Conservation (phyloP, 2,113 vertebrate genomes). For the Nerophis lumbriciformis region DNA sequence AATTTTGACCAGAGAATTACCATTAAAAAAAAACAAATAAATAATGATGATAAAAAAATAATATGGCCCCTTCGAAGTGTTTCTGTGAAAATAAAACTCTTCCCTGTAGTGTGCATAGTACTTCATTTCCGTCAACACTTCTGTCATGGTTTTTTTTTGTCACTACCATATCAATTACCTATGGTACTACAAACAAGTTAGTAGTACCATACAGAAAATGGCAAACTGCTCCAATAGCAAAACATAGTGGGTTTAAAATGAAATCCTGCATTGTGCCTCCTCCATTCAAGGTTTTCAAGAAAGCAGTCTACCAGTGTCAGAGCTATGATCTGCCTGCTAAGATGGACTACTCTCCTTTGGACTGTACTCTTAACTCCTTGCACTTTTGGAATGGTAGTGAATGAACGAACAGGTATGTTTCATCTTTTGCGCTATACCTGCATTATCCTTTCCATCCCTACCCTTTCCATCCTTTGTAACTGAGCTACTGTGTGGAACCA, state of each 20-base stretch:
- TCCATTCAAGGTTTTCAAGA: conserved; percentile 66
- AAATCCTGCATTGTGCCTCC: neutral
- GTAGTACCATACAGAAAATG: neutral
- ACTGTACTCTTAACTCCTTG: conserved; percentile 68
- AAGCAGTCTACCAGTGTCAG: conserved; percentile 67
- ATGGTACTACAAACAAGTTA: neutral
- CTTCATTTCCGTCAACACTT: no score
- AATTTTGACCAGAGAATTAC: no score
- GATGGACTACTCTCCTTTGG: conserved; percentile 78
- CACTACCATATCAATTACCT: no score
- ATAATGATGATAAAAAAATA: no score
- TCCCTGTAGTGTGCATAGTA: no score
- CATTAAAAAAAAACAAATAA: no score
- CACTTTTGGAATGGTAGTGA: conserved; percentile 74
- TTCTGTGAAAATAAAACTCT: no score
- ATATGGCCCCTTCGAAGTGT: no score
- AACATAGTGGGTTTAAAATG: neutral
- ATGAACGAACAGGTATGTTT: conserved; percentile 81
- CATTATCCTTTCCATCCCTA: no score
- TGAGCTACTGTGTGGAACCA: no score
- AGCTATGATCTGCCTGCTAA: conserved; percentile 77
- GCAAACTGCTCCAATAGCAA: neutral
- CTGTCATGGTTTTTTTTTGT: no score
- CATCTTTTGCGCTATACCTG: conserved; percentile 1
- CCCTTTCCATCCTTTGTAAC: no score